Percentiles rank a stretch among this genome's conserved stretches.
Conservation (phyloP, 2,797 vertebrate species). For the Gadopsis marmoratus region DNA sequence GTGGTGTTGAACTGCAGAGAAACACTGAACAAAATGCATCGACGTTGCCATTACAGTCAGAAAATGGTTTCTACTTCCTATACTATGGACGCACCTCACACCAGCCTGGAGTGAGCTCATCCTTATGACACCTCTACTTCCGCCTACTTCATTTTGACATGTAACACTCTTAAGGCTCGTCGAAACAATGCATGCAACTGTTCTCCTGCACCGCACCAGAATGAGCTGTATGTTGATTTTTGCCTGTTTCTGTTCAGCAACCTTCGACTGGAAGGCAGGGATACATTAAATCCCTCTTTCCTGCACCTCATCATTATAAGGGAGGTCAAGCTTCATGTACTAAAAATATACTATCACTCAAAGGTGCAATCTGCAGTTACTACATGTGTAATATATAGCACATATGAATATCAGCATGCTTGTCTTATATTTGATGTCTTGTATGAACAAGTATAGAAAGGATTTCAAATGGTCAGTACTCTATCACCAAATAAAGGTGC, state of each 20-base stretch:
- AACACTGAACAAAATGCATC: slow-evolving; percentile 24
- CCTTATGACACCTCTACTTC: slow-evolving; percentile 12
- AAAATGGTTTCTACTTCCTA: slow-evolving; percentile 39
- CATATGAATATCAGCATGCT: background rate
- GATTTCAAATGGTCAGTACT: background rate
- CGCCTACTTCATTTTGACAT: slow-evolving; percentile 29
- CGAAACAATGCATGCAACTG: slow-evolving; percentile 3
- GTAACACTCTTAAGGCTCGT: background rate
- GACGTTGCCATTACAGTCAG: slow-evolving; percentile 15
- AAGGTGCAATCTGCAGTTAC: background rate
- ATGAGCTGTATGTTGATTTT: slow-evolving; percentile 16
- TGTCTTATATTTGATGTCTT: background rate
- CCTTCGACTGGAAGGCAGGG: slow-evolving; percentile 3
- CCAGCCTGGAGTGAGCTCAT: slow-evolving; percentile 5
- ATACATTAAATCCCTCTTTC: slow-evolving; percentile 22
- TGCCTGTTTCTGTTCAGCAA: background rate
- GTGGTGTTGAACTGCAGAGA: slow-evolving; percentile 47
- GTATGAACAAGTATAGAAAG: background rate
- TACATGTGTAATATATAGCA: background rate
- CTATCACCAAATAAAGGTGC: too few relatives aligned
- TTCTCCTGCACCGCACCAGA: slow-evolving; percentile 1
- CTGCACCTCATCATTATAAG: slow-evolving; percentile 7
- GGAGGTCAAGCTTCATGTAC: slow-evolving; percentile 8
- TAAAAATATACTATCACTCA: slow-evolving; percentile 19
- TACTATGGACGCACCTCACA: slow-evolving; percentile 7